Evolutionary conservation across 1,140 invertebrate genomes (phyloP).

Genomic region (Nomia melanderi): DNA sequence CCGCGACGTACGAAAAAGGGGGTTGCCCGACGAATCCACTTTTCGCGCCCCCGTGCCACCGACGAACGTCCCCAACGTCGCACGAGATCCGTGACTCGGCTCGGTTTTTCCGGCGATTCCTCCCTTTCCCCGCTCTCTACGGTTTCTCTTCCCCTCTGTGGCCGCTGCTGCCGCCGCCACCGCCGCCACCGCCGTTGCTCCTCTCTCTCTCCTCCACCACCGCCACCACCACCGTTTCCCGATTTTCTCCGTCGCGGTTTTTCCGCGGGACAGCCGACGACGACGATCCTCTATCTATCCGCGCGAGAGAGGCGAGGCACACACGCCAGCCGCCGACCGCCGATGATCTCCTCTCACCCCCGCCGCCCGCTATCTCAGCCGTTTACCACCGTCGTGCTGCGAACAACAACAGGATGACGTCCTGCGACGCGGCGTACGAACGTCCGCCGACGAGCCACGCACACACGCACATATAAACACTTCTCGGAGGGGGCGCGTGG

Average conservation of each 20-base stretch:
- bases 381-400: conserved; percentile 30
- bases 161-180: too few relatives aligned
- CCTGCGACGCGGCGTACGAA: conserved; percentile 38
- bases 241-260: too few relatives aligned
- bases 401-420: background rate
- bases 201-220: background rate
- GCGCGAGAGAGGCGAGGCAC: too few relatives aligned
- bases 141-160: background rate
- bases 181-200: too few relatives aligned
- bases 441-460: conserved; percentile 35
- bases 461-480: conserved; percentile 47
- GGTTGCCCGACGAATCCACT: conserved; percentile 50
- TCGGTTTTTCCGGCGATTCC: background rate
- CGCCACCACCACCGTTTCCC: background rate
- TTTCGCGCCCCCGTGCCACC: conserved; percentile 38
- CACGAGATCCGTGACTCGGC: background rate
- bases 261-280: background rate
- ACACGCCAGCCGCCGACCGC: too few relatives aligned
- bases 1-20: conserved; percentile 2
- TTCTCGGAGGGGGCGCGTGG: conserved; percentile 45
- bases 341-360: too few relatives aligned
- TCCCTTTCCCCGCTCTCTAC: too few relatives aligned
- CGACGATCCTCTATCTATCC: too few relatives aligned
- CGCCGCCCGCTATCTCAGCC: too few relatives aligned
- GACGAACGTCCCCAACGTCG: background rate